Conservation (phyloP, 2,113 vertebrate species). For the Trematocara nigrifrons region DNA sequence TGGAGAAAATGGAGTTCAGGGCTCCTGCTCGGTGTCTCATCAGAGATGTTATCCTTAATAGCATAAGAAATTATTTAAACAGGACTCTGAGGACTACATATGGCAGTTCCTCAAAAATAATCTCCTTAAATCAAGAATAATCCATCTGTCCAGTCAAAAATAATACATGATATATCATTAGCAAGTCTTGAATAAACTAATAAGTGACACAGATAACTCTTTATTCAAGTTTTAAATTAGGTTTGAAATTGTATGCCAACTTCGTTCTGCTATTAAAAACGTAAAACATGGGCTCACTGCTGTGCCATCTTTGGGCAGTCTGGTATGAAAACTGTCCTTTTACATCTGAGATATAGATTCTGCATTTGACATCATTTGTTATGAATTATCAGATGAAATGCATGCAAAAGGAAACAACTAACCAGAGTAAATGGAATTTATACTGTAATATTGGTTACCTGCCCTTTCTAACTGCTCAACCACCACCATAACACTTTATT, state of each 20-base stretch:
- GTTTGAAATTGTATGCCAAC: neutral
- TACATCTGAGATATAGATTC: neutral
- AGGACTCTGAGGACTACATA: neutral
- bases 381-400: neutral
- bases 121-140: neutral
- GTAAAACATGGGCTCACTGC: neutral
- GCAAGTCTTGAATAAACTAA: neutral
- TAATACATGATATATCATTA: neutral
- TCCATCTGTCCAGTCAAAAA: neutral
- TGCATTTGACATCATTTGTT: neutral
- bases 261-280: neutral
- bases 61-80: neutral
- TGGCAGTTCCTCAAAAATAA: neutral
- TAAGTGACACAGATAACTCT: neutral
- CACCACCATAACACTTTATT: neutral
- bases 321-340: neutral
- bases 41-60: neutral
- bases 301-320: neutral
- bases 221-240: neutral
- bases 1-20: constrained; percentile 23
- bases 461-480: neutral
- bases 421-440: neutral
- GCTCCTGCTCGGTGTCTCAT: neutral
- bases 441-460: neutral
- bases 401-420: neutral